Percentiles rank a stretch among this genome's conserved stretches.
Evolutionary conservation across 2,888 invertebrate species (phyloP).

Genomic region (Drosophila greeni): DNA sequence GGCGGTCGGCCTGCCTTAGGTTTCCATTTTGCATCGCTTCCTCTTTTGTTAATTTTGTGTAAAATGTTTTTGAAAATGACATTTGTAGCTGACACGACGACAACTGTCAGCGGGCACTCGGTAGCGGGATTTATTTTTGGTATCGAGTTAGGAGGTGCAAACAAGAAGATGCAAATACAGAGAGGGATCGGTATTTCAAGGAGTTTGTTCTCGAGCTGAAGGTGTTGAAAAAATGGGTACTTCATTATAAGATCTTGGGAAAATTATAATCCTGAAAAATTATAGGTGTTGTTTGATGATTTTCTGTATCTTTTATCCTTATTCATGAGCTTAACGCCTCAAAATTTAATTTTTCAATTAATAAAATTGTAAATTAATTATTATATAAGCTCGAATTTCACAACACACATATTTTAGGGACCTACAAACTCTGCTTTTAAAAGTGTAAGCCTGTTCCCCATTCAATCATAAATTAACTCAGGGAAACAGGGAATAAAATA

Average conservation of each 20-base stretch:
- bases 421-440: no score
- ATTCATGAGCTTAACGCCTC: no score
- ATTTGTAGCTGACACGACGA: conserved; percentile 69
- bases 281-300: no score
- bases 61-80: conserved; percentile 61
- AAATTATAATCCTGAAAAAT: no score
- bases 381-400: not conserved
- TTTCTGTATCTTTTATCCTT: no score
- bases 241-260: no score
- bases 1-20: conserved; percentile 39
- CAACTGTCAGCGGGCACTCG: conserved; percentile 75
- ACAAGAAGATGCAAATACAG: not conserved
- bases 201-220: not conserved
- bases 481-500: conserved; percentile 23
- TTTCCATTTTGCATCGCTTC: conserved; percentile 36
- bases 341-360: no score
- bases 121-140: conserved; percentile 68
- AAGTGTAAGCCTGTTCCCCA: no score
- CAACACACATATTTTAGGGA: not conserved
- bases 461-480: conserved; percentile 20
- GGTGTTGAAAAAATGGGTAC: not conserved
- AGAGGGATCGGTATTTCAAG: not conserved
- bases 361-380: not conserved
- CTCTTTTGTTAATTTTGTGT: conserved; percentile 50
- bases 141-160: conserved; percentile 17